A percentile compares a stretch with the other conserved stretches of the same genome.
These are phyloP conservation scores for Chionodraco myersi DNA, from an alignment of 2,113 vertebrate species.

Conservation along the genomic window DNA sequence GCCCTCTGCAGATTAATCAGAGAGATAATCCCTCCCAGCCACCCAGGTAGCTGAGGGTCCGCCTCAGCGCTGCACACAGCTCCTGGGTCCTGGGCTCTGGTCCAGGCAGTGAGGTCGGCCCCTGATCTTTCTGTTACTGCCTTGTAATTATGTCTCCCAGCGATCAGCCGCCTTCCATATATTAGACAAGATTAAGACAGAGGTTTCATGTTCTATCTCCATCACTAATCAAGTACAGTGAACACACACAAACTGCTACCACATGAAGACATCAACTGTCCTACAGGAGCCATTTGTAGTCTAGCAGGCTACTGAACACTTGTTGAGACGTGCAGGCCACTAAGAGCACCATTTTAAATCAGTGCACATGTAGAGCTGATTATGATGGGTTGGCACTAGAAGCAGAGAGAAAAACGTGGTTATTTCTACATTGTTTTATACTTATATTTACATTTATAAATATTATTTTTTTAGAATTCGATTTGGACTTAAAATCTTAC, in stretches of 20 bases:
- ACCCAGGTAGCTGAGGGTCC: constrained; percentile 40
- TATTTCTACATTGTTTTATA: neutral
- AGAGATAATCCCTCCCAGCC: constrained; percentile 30
- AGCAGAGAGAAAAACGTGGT: no score
- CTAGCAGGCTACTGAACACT: neutral
- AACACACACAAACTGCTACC: constrained; percentile 11
- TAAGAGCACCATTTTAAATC: neutral
- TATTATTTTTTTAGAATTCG: neutral
- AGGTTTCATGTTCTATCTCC: constrained; percentile 27
- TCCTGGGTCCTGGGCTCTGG: neutral
- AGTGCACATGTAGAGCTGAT: neutral
- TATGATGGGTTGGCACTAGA: neutral
- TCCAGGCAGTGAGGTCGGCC: constrained; percentile 22
- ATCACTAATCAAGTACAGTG: constrained; percentile 25
- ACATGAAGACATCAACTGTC: constrained; percentile 18
- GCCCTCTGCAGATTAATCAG: constrained; percentile 38
- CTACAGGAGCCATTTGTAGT: neutral
- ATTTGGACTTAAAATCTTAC: neutral
- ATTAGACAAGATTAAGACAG: constrained; percentile 46
- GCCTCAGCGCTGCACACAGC: neutral
- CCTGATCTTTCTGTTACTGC: constrained; percentile 17
- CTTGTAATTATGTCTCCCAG: constrained; percentile 53
- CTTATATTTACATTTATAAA: no score
- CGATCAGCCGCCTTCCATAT: constrained; percentile 31
- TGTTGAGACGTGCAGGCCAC: neutral